phyloP scores from a whole-genome alignment of 2,797 vertebrate genomes.

The Gambusia yucatana region DNA sequence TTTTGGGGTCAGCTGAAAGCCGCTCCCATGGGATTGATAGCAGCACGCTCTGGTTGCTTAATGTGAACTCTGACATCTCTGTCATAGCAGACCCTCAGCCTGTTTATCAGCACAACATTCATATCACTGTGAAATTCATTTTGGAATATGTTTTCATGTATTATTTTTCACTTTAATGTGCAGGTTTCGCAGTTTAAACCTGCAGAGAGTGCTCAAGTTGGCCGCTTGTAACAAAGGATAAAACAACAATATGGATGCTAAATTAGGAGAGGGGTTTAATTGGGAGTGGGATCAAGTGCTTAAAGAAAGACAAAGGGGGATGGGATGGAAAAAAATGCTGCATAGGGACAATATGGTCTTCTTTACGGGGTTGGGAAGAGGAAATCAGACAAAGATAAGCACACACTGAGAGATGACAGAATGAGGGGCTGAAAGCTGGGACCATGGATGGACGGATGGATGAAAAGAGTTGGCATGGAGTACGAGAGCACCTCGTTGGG shows the following conservation, averaged over 20 bases:
- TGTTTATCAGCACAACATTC: not conserved
- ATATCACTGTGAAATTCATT: not conserved
- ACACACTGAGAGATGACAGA: constrained; percentile 60
- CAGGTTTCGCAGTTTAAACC: not conserved
- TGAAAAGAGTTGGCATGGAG: constrained; percentile 73
- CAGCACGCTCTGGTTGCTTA: constrained; percentile 55
- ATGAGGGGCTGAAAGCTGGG: constrained; percentile 54
- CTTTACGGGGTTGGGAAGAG: constrained; percentile 56
- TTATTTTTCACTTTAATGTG: not conserved
- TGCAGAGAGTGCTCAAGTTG: not conserved
- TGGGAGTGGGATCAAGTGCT: constrained; percentile 21
- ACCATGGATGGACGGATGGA: constrained; percentile 61
- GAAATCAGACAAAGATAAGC: constrained; percentile 67
- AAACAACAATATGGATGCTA: constrained; percentile 16
- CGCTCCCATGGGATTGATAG: constrained; percentile 68
- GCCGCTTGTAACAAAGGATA: not conserved
- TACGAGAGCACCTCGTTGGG: constrained; percentile 71
- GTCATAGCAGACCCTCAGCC: constrained; percentile 19
- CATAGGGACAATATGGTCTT: constrained; percentile 61
- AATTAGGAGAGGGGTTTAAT: constrained; percentile 29
- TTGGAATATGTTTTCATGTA: not conserved
- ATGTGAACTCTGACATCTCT: constrained; percentile 65
- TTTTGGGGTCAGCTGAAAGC: constrained; percentile 73
- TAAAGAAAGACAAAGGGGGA: constrained; percentile 35
- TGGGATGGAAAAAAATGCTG: constrained; percentile 52